Conservation (phyloP, 2,113 vertebrate species). For the Burhinus bistriatus region DNA sequence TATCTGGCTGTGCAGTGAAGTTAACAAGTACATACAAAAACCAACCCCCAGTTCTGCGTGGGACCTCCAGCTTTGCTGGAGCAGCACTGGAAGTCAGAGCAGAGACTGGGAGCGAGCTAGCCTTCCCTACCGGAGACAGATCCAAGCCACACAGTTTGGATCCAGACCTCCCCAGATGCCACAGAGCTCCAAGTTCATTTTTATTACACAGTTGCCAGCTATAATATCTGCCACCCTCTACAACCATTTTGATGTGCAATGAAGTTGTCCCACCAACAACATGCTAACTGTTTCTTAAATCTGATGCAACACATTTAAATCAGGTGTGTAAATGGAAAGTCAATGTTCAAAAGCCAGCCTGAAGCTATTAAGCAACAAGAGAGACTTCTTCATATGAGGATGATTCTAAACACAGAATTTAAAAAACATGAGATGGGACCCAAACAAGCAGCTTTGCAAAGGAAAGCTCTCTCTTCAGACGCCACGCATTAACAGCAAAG, state of each 20-base stretch:
- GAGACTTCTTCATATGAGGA: not conserved
- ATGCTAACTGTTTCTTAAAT: not conserved
- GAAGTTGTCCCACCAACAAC: not conserved
- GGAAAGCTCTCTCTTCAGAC: not conserved
- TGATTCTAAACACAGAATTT: not conserved
- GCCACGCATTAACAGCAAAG: accelerated
- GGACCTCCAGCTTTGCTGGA: not conserved
- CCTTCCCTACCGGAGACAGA: not conserved
- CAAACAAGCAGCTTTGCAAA: not conserved
- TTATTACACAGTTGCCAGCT: not conserved
- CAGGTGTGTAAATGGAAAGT: not conserved
- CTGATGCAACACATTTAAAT: not conserved
- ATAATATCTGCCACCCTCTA: not conserved
- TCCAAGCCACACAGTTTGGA: not conserved
- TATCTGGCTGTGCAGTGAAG: not conserved
- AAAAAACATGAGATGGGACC: not conserved
- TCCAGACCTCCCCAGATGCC: not conserved
- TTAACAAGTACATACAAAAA: not conserved
- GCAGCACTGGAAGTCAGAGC: not conserved
- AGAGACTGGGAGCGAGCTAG: not conserved
- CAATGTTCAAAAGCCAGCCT: not conserved
- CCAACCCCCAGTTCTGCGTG: not conserved
- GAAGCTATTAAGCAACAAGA: not conserved
- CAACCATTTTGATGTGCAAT: not conserved
- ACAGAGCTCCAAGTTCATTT: not conserved